Base-by-base conservation (phyloP, 1,140 invertebrate species). In the Trinorchestia longiramus region DNA sequence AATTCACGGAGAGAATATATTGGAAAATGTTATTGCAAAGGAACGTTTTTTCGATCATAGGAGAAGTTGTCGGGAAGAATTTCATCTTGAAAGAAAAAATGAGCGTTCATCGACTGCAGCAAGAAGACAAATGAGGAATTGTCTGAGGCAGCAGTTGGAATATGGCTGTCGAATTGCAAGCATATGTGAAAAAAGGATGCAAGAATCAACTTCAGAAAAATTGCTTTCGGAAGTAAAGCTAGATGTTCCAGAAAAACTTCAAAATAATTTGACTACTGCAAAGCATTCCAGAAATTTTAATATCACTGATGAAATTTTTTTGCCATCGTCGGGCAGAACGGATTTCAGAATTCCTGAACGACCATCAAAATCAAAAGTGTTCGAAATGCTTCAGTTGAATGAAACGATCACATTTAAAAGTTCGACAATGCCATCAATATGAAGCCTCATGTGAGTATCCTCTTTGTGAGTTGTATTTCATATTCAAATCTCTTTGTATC, bases 371-470 rank as follows among this genome's bases (percentile, higher is more conserved):
- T 90, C 88, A 8, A 90, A 90, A 90, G 43, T 94, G 40, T 47
- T 94, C 17, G 43, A 94, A 43, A 47, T 94, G 15, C 44, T 94
- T 42, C 92, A 44, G 4, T 45, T 94, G 15, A 94, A 47, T 11
- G 92, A 94, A 43, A 94, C 45, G 11, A 94, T 94, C 92, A 94
- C 92, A 8, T 94, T 45, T 28, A 47, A 43, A 94, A 94, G 43
- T 40, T 47, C 92, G 19, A 94, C 92, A 17, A 94, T 94, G 92
- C 92, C 92, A 43, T 94, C 44, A 40, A 94, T 94, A 45, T 94
- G 43, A 91, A 91, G 62, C 62, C 36, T 77, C 28, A 23, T 36
- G 62, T 36, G 11, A 77, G 62, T 77, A 77, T 23, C 1, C 28
- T 36, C 28, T 11, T 77, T 15, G 28, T 77, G 62, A 23, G 36